Base-by-base conservation (phyloP, 2,113 vertebrate species). In the Archilochus colubris region DNA sequence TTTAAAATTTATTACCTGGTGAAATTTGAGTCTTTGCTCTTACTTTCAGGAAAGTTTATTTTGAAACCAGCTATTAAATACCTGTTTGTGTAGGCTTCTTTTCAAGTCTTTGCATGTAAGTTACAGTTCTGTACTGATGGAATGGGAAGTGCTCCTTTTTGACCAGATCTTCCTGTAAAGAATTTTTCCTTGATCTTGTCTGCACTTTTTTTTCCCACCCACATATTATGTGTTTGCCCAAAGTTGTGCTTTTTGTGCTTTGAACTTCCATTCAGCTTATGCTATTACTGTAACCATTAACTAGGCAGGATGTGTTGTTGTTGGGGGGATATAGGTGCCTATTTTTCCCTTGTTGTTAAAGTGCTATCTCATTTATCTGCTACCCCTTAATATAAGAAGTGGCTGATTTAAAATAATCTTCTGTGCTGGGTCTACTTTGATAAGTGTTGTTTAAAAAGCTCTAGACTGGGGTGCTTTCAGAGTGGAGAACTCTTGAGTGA, bases 91-190 rank as follows among this genome's bases (percentile, higher is more conserved):
- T 64, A 85, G 43, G 25, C 57, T 85, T 87, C 64, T 66, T 95
- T 93, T 89, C 54, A 91, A 84, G 81, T 73, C 54, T 77, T 80
- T 83, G 25, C 58, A 17, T 59, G 2, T 63, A 81, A 22, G 50
- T 68, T 95, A 66, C 44, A 4, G 57, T 94, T 88, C 85, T 89
- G 30, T 82, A 84, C 62, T 87, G 77, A 83, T 93, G 63, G 68
- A 94, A 79, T 89, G 53, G 24, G 73, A 97, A 81, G 30, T 50
- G 22, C 79, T 89, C 81, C 27, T 61, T 89, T 88, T 95, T 94
- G 82, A 57, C 80, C 70, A 86, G 36, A 33, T 88, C 76, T 84
- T 40, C 40, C 11, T 12, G 40, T 55, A 70, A 92, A 80, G 54
- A 93, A 82, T 95, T 93, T 81, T 80, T 80, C 50, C 44, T 90